Percentiles rank a stretch among this genome's conserved stretches.
phyloP scores from a whole-genome alignment of 2,797 vertebrate genomes.

The Phyllotis vaccarum region DNA sequence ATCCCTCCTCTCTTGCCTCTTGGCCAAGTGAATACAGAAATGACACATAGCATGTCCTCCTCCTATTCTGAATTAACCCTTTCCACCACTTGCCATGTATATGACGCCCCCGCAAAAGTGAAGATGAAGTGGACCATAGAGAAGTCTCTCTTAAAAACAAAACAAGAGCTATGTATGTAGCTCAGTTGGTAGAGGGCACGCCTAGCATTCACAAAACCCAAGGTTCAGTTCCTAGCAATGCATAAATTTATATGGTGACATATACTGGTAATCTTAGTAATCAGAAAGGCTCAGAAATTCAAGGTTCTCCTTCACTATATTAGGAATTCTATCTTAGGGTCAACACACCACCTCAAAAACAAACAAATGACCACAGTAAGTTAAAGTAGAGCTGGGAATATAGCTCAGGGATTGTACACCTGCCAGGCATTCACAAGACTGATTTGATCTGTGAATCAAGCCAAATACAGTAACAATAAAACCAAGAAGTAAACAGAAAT shows the following conservation, averaged over 20 bases:
- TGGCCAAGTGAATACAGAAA: not conserved
- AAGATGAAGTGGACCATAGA: not conserved
- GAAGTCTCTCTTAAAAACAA: not conserved
- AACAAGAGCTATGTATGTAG: not conserved
- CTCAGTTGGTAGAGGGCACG: not conserved
- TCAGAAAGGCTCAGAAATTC: not conserved
- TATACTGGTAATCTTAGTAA: not conserved
- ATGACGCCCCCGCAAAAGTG: not conserved
- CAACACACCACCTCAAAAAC: not conserved
- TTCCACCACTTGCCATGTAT: not conserved
- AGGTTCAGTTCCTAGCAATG: not conserved
- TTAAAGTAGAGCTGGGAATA: not conserved
- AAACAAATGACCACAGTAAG: not conserved
- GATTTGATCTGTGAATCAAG: not conserved
- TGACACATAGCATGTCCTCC: not conserved
- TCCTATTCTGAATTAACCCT: not conserved
- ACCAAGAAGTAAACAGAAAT: not conserved
- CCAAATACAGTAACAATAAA: not conserved
- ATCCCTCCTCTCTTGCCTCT: not conserved
- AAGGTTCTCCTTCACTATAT: not conserved
- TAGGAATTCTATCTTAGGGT: not conserved
- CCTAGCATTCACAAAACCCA: not conserved
- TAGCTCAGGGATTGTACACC: not conserved
- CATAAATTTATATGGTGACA: not conserved
- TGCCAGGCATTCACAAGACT: not conserved